A percentile compares a stretch with the other conserved stretches of the same genome.
Evolutionary conservation across 2,113 vertebrate species (phyloP).

Genomic region (Limanda limanda): DNA sequence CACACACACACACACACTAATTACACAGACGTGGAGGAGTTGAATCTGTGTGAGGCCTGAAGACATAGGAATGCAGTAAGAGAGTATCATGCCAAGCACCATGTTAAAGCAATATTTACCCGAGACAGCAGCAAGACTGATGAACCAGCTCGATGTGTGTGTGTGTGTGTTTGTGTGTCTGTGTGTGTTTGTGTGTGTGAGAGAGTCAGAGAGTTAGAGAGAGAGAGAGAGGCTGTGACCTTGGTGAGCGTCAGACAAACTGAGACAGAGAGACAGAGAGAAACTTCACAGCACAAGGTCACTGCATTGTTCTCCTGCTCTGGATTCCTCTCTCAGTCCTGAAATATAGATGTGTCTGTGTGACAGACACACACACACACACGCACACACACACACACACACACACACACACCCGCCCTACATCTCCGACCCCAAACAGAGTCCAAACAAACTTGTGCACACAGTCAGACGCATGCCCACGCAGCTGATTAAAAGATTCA

Average conservation of each 20-base stretch:
- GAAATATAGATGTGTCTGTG: conserved; percentile 53
- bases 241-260: conserved; percentile 42
- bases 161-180: conserved; percentile 3
- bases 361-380: conserved; percentile 24
- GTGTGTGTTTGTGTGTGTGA: not conserved
- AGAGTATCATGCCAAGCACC: conserved; percentile 37
- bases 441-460: conserved; percentile 25
- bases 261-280: conserved; percentile 2
- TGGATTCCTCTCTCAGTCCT: conserved; percentile 53
- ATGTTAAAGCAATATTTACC: conserved; percentile 59
- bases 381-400: conserved; percentile 1
- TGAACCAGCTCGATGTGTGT: conserved; percentile 26
- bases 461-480: conserved; percentile 11
- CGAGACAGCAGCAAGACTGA: conserved; percentile 40
- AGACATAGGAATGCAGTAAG: conserved; percentile 58
- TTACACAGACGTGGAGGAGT: conserved; percentile 53
- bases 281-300: conserved; percentile 60
- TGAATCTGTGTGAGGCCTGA: conserved; percentile 47
- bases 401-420: not conserved
- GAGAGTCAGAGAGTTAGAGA: conserved; percentile 28
- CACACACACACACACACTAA: conserved; percentile 23
- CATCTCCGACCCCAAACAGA: conserved; percentile 1
- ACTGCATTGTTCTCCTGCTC: conserved; percentile 71
- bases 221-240: conserved; percentile 48
- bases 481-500: conserved; percentile 11